Evolutionary conservation across 1,140 invertebrate species (phyloP).

Genomic region (Anthonomus grandis): DNA sequence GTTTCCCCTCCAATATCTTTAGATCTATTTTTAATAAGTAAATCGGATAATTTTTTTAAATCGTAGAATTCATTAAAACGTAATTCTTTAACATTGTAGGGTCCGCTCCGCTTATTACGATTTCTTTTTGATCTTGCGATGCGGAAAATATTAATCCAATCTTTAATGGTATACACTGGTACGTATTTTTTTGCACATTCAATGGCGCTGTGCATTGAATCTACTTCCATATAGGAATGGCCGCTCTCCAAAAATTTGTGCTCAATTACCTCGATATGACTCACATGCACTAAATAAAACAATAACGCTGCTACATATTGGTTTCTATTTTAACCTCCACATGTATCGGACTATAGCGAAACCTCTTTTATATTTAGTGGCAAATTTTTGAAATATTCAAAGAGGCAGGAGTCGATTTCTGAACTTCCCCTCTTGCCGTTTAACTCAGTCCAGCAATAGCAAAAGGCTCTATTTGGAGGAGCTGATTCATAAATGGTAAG

Average conservation of each 20-base stretch:
- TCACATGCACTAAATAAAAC: no score
- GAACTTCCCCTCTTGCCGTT: no score
- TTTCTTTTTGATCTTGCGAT: background rate
- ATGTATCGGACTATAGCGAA: no score
- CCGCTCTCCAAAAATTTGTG: constrained; percentile 17
- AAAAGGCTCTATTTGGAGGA: no score
- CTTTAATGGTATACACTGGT: constrained; percentile 15
- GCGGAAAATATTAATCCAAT: constrained; percentile 18
- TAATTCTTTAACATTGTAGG: constrained; percentile 6
- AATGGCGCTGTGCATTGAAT: constrained; percentile 12
- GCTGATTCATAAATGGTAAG: no score
- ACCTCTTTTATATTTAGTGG: no score
- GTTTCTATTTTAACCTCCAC: no score
- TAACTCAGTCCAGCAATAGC: no score
- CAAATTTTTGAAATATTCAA: no score
- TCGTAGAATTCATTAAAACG: constrained; percentile 11
- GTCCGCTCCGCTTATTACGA: constrained; percentile 3
- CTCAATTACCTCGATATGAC: no score
- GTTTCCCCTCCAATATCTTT: background rate
- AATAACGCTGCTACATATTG: no score
- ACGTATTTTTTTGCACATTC: constrained; percentile 12
- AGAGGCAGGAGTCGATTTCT: no score
- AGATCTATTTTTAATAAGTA: constrained; percentile 1
- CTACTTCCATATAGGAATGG: constrained; percentile 7
- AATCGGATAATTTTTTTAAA: background rate